Evolutionary conservation across 2,888 invertebrate genomes (phyloP), one percentile per base, ranked within the genome.

Genomic region (Acleris literana): DNA sequence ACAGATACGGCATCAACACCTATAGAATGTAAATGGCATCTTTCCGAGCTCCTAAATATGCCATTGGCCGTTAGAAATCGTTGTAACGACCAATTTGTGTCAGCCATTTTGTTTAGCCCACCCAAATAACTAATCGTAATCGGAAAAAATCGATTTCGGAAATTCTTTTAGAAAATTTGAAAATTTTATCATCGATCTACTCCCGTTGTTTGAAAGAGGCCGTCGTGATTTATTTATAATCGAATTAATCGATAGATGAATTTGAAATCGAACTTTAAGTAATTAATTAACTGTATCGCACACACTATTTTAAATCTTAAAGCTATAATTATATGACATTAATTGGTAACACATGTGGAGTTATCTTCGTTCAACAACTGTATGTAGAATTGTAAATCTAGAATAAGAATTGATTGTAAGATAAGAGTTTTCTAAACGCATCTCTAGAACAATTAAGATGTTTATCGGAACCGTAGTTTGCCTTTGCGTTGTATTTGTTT

Each of bases 21-120:
- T n/a, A 29, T 7, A 56, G 60, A 65, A 65, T 65, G 60, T 49
- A 55, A 65, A 65, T 55, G 65, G 65, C 65, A 65, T 65, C 55
- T 65, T 60, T 54, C 33, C 55, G n/a, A 33, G 60, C 60, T 44
- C 49, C 51, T 65, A 65, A 65, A 65, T 61, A 65, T 65, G 55
- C 60, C 81, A 77, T 73, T 73, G 73, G 73, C 79, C 70, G 71
- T 78, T 79, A 75, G 74, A 78, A 76, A 79, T 74, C 75, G 70
- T 70, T 67, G 71, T 69, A 69, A 74, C 74, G 80, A 83, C 74
- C 84, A 79, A 76, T 77, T 75, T 69, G 77, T 75, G 65, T 61
- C 65, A 81, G 86, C 82, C 77, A 70, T 73, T 63, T 64, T 68
- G 71, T 69, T 71, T 71, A 67, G 66, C 56, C 66, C 66, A 66